Evolutionary conservation across 2,888 invertebrate genomes (phyloP).

Genomic region (Heteropelma amictum): DNA sequence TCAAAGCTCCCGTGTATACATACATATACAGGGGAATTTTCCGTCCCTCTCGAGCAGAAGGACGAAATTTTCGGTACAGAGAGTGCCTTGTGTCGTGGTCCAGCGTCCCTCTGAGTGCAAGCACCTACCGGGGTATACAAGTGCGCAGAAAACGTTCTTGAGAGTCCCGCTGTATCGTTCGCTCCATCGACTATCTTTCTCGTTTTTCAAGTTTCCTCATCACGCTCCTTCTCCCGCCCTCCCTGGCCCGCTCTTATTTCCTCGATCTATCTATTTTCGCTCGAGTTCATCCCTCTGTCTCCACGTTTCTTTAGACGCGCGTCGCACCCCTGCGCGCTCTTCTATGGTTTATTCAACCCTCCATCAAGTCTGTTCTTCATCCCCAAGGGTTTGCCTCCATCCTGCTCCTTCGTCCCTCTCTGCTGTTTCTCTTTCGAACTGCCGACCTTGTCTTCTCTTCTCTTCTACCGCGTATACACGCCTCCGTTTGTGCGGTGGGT

Average conservation of each 20-base stretch:
- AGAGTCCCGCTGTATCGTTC: background rate
- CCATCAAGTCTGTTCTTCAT: constrained; percentile 57
- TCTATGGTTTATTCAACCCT: constrained; percentile 63
- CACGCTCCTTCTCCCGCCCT: background rate
- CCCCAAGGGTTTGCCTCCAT: constrained; percentile 54
- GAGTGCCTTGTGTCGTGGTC: too few relatives aligned
- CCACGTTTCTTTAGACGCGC: constrained; percentile 13
- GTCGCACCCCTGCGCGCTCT: constrained; percentile 54
- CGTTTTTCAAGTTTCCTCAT: background rate
- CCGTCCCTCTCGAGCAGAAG: background rate
- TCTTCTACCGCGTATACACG: background rate
- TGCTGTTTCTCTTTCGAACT: background rate
- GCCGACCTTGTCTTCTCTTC: background rate
- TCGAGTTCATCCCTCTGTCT: constrained; percentile 2
- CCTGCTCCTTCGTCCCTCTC: background rate
- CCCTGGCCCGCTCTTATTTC: background rate
- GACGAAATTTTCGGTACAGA: too few relatives aligned
- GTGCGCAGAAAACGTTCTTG: too few relatives aligned
- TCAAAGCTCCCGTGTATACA: too few relatives aligned
- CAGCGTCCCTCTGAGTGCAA: too few relatives aligned
- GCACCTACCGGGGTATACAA: too few relatives aligned
- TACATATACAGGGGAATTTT: too few relatives aligned
- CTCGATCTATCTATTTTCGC: background rate
- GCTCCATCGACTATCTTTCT: background rate
- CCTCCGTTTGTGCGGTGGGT: too few relatives aligned